Evolutionary conservation across 2,888 invertebrate species (phyloP).

Genomic region (Pterobdella sp.): DNA sequence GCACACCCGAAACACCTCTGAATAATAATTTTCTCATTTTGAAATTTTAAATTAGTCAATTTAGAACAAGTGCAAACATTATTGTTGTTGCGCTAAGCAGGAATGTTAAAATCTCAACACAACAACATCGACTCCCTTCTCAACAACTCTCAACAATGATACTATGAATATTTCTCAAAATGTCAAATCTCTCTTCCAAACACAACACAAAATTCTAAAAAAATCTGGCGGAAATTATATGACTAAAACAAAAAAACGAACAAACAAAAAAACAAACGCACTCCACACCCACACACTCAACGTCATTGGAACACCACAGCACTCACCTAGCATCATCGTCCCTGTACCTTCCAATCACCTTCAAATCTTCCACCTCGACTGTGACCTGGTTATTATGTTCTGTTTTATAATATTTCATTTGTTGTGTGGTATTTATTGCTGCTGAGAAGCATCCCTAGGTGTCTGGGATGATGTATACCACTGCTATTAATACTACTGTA

Average conservation of each 20-base stretch:
- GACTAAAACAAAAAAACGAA: too few relatives aligned
- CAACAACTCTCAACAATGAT: neutral
- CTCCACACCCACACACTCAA: neutral
- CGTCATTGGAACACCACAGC: neutral
- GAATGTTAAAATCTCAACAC: too few relatives aligned
- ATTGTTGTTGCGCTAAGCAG: too few relatives aligned
- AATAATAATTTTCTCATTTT: too few relatives aligned
- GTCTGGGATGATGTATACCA: neutral
- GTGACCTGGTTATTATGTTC: neutral
- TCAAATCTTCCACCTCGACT: conserved; percentile 42
- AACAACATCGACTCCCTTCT: neutral
- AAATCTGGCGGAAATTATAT: too few relatives aligned
- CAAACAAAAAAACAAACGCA: too few relatives aligned
- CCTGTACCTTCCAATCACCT: conserved; percentile 46
- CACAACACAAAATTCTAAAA: too few relatives aligned
- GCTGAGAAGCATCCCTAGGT: neutral
- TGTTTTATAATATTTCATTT: neutral
- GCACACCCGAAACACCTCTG: neutral
- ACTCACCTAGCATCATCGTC: conserved; percentile 41
- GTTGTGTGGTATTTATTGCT: neutral
- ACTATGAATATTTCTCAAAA: too few relatives aligned
- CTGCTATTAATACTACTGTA: too few relatives aligned
- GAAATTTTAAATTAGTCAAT: too few relatives aligned
- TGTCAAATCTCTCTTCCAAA: neutral
- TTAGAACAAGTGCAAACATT: too few relatives aligned